Conservation (phyloP, 2,797 vertebrate species). For the Cryptoprocta ferox region DNA sequence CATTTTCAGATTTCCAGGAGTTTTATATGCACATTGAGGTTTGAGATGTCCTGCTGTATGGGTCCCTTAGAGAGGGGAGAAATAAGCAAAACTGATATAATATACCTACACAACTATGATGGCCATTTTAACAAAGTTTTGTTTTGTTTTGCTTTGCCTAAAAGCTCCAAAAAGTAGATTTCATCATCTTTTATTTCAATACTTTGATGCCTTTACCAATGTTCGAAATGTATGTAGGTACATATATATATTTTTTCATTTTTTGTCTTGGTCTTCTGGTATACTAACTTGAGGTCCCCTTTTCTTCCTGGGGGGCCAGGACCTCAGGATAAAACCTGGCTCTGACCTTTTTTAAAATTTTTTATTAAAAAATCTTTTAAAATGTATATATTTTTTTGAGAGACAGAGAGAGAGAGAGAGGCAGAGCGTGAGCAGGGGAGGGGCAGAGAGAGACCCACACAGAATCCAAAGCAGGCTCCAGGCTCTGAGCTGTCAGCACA, state of each 20-base stretch:
- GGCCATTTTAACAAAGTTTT: neutral
- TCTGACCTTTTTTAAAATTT: neutral
- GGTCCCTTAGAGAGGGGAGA: neutral
- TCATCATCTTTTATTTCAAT: neutral
- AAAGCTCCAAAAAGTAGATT: neutral
- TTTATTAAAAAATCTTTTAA: no score
- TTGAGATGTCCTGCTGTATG: neutral
- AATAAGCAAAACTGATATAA: neutral
- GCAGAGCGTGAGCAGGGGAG: no score
- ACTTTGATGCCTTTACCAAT: neutral
- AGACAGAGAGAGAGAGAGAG: no score
- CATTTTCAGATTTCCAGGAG: neutral
- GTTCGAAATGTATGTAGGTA: neutral
- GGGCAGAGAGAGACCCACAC: no score
- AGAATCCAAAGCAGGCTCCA: no score
- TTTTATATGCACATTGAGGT: neutral
- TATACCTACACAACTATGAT: no score
- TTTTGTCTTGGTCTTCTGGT: neutral
- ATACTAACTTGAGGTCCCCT: neutral
- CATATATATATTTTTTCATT: neutral
- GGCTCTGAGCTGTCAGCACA: no score
- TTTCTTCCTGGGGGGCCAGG: neutral
- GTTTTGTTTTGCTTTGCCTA: neutral
- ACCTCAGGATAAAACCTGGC: constrained; percentile 45
- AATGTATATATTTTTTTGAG: no score